A percentile compares a stretch with the other conserved stretches of the same genome.
Evolutionary conservation across 2,888 invertebrate species (phyloP).

Genomic region (Polydrusus cervinus): DNA sequence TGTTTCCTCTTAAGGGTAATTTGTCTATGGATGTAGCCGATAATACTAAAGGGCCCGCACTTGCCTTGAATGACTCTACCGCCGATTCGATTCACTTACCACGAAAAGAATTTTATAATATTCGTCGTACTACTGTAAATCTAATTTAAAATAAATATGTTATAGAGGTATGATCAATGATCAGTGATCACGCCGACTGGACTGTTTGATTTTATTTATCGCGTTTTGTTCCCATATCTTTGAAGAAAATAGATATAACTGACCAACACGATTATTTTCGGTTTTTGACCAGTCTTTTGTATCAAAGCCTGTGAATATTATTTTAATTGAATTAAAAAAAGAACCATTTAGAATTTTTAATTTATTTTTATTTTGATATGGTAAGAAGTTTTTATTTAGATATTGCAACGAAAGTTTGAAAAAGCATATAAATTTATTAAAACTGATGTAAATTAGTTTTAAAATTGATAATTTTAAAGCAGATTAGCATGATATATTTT

Average conservation of each 20-base stretch:
- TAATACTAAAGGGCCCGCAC: too few relatives aligned
- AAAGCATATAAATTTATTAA: slow-evolving; percentile 5
- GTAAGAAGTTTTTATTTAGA: background rate
- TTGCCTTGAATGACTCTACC: background rate
- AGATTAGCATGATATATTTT: too few relatives aligned
- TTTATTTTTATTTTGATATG: slow-evolving; percentile 22
- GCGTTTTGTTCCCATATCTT: slow-evolving; percentile 22
- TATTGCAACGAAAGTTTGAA: background rate
- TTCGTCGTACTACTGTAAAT: slow-evolving; percentile 32
- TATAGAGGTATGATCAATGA: slow-evolving; percentile 8
- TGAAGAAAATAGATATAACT: slow-evolving; percentile 1
- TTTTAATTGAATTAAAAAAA: slow-evolving; percentile 32
- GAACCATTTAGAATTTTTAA: slow-evolving; percentile 6
- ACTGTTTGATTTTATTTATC: slow-evolving; percentile 14
- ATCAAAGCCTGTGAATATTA: slow-evolving; percentile 19
- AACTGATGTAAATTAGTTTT: background rate
- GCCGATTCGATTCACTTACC: slow-evolving; percentile 45
- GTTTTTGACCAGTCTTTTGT: slow-evolving; percentile 24
- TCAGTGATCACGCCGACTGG: slow-evolving; percentile 5
- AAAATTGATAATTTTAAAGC: too few relatives aligned
- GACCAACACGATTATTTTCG: slow-evolving; percentile 21
- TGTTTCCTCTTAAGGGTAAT: too few relatives aligned
- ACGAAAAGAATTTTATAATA: slow-evolving; percentile 36
- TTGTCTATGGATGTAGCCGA: too few relatives aligned
- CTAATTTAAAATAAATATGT: slow-evolving; percentile 39